Evolutionary conservation across 64 coral and sea anemone genomes (phyloP), one percentile per base, ranked within the genome.

Genomic region (Pocillopora verrucosa): DNA sequence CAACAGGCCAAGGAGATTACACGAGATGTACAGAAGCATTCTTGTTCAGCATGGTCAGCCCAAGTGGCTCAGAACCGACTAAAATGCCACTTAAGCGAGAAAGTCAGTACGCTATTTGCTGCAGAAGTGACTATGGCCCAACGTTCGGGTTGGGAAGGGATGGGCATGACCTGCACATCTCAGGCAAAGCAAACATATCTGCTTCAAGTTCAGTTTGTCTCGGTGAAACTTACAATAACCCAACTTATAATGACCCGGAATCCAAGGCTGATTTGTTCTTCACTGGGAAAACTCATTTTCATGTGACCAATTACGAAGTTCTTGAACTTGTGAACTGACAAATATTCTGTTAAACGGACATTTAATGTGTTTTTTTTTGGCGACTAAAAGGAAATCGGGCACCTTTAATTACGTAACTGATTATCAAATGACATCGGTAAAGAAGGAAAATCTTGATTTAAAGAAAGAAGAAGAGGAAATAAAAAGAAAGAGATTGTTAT

Each of bases 141-240:
- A 17, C 14, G 14, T 67, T 15, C 12, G 14, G 22, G 22, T 3
- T 2, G 12, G 64, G 64, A 3, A 51, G 41, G 41, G 1, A 51
- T 51, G 41, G 41, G 41, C 22, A 67, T 1, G 41, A 51, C 41
- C 41, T 88, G 11, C 24, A 26, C 36, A 61, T 88, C 41, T 63
- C 61, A 13, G 16, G 11, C 16, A 17, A 63, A 1, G 61, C 61
- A 63, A 63, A 17, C 61, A 63, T 9, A 58, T 78, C 10, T 59
- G n/a, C 69, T 11, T 25, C 25, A 25, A 79, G 76, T 51, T 51
- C 16, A 41, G 78, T 56, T 69, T 58, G 37, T 19, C 76, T 89
- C 61, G 87, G 36, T 37, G 74, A 89, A 56, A 89, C 57, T n/a
- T 89, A 78, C 24, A 45, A 89, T 24, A 78, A 60, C 16, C 30